A percentile compares a stretch with the other conserved stretches of the same genome.
Evolutionary conservation across 2,113 vertebrate species (phyloP).

Genomic region (Toxostoma redivivum): DNA sequence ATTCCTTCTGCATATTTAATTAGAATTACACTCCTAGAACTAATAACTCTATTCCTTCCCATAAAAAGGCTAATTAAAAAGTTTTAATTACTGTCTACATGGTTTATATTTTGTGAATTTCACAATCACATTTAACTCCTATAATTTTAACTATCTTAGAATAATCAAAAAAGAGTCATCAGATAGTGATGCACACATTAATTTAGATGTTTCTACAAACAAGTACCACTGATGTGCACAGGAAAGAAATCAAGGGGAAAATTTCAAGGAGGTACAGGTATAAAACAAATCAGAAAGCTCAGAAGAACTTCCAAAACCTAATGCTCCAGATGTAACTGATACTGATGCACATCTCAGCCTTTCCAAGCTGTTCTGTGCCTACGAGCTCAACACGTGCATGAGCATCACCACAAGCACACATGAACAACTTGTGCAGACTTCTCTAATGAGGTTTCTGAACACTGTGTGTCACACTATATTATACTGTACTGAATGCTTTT

Average conservation of each 20-base stretch:
- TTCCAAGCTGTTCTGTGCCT: not conserved
- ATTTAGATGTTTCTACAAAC: not conserved
- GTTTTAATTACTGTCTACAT: not conserved
- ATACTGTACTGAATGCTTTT: not conserved
- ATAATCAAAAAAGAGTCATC: not conserved
- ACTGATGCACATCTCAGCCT: not conserved
- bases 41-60: not conserved
- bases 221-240: not conserved
- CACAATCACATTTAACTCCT: not conserved
- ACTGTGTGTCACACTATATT: not conserved
- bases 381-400: fast-evolving
- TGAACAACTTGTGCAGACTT: not conserved
- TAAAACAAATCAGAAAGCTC: not conserved
- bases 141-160: not conserved
- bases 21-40: not conserved
- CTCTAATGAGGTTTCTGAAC: not conserved
- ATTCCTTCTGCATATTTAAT: not conserved
- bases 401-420: not conserved
- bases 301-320: not conserved
- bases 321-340: not conserved
- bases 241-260: not conserved
- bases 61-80: not conserved
- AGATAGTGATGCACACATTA: not conserved
- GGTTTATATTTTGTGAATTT: not conserved
- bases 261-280: not conserved